phyloP scores from a whole-genome alignment of 2,888 invertebrate genomes.

The Athetis lepigone region DNA sequence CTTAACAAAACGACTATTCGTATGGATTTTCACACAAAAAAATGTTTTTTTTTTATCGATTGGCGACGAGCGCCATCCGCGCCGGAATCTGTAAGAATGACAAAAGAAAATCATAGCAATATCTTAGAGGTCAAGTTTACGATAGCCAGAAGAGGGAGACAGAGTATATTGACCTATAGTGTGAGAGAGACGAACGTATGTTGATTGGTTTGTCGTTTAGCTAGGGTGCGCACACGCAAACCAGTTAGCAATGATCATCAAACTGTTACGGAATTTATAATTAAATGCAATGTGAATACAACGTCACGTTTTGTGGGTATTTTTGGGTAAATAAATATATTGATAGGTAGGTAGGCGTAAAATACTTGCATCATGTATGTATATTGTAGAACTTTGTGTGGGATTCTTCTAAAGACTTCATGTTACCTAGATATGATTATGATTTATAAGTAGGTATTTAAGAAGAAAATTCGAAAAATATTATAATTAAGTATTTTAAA shows the following conservation, averaged over 20 bases:
- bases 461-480: too few species aligned
- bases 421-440: too few species aligned
- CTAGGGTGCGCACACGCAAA: slow-evolving; percentile 73
- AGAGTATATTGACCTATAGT: slow-evolving; percentile 41
- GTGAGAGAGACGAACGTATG: slow-evolving; percentile 66
- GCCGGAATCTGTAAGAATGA: slow-evolving; percentile 74
- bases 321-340: slow-evolving; percentile 6
- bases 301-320: slow-evolving; percentile 10
- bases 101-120: slow-evolving; percentile 74
- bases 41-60: slow-evolving; percentile 58
- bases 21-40: slow-evolving; percentile 60
- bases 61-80: slow-evolving; percentile 71
- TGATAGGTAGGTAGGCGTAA: too few species aligned
- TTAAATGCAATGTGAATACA: slow-evolving; percentile 48
- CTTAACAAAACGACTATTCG: slow-evolving; percentile 68
- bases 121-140: slow-evolving; percentile 85
- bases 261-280: slow-evolving; percentile 65
- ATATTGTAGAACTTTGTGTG: too few species aligned
- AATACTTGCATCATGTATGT: too few species aligned
- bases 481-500: too few species aligned
- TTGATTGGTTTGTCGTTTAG: slow-evolving; percentile 56
- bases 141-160: slow-evolving; percentile 73
- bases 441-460: too few species aligned
- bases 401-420: too few species aligned
- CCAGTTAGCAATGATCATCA: slow-evolving; percentile 76